phyloP scores from a whole-genome alignment of 2,888 invertebrate genomes.

The Synergus laeviventris region DNA sequence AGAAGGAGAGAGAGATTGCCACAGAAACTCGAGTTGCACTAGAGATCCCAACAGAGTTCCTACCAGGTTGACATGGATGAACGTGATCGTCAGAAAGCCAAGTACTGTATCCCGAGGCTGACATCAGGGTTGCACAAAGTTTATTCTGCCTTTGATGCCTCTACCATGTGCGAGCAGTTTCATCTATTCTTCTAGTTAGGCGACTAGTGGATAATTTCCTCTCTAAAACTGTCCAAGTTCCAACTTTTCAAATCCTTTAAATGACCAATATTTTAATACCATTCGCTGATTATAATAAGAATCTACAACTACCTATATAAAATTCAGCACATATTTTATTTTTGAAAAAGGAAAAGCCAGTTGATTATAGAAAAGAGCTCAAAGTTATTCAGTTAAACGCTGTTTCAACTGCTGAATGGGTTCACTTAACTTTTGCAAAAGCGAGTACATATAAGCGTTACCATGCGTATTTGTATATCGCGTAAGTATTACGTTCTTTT shows the following conservation, averaged over 20 bases:
- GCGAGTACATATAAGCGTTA: conserved; percentile 6
- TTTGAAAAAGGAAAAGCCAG: not conserved
- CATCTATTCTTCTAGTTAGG: not conserved
- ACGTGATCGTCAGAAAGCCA: conserved; percentile 34
- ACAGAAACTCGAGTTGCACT: conserved; percentile 15
- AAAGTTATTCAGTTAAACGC: not conserved
- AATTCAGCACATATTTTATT: too few relatives aligned
- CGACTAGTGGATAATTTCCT: not conserved
- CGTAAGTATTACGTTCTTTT: conserved; percentile 23
- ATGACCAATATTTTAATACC: too few relatives aligned
- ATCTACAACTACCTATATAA: too few relatives aligned
- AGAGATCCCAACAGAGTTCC: conserved; percentile 17
- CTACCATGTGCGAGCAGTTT: not conserved
- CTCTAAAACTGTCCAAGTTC: not conserved
- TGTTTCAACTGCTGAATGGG: conserved; percentile 21
- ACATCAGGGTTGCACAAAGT: not conserved
- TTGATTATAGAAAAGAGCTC: not conserved
- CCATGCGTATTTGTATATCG: conserved; percentile 21
- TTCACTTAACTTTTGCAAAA: conserved; percentile 26
- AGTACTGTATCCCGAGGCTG: conserved; percentile 7
- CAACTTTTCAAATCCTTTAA: too few relatives aligned
- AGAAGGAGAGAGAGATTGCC: not conserved
- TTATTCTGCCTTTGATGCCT: conserved; percentile 12
- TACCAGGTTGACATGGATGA: conserved; percentile 31
- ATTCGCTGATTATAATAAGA: too few relatives aligned